These are phyloP conservation scores for Sebastes matsubarae DNA, from an alignment of 2,797 vertebrate species.

Conservation along the genomic window DNA sequence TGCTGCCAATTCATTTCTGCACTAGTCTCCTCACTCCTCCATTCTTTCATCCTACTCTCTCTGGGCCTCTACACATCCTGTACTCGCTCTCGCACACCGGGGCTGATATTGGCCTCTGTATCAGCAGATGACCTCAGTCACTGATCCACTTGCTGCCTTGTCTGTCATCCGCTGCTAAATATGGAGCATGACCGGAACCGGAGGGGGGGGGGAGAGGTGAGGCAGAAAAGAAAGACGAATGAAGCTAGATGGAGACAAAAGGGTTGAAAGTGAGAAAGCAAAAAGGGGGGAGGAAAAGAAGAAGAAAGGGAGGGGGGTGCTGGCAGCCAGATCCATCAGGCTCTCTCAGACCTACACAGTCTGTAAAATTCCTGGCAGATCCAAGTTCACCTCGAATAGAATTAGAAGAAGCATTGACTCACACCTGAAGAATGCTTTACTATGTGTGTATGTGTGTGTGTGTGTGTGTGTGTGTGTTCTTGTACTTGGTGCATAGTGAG, in stretches of 20 bases:
- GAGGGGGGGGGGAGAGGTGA: not conserved
- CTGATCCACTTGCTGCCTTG: conserved; percentile 34
- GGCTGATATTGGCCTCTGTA: conserved; percentile 25
- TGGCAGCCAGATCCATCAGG: conserved; percentile 1
- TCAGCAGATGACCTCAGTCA: conserved; percentile 44
- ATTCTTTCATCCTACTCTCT: not conserved
- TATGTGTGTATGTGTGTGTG: not conserved
- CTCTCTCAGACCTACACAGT: not conserved
- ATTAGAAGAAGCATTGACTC: not conserved
- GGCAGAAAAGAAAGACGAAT: not conserved
- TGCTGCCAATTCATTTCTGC: not conserved
- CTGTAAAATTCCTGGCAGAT: conserved; percentile 19
- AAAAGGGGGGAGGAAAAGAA: not conserved
- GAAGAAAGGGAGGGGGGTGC: not conserved
- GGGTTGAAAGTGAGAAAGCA: not conserved
- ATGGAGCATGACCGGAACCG: conserved; percentile 21
- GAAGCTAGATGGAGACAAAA: not conserved
- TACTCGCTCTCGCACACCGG: not conserved
- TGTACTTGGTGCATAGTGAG: not conserved
- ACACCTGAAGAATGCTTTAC: not conserved
- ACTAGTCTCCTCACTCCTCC: not conserved
- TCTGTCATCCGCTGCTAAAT: conserved; percentile 45
- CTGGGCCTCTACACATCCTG: not conserved
- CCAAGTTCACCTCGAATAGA: conserved; percentile 4
- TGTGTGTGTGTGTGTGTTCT: not conserved